Evolutionary conservation across 2,113 vertebrate genomes (phyloP).

Genomic region (Vidua chalybeata): DNA sequence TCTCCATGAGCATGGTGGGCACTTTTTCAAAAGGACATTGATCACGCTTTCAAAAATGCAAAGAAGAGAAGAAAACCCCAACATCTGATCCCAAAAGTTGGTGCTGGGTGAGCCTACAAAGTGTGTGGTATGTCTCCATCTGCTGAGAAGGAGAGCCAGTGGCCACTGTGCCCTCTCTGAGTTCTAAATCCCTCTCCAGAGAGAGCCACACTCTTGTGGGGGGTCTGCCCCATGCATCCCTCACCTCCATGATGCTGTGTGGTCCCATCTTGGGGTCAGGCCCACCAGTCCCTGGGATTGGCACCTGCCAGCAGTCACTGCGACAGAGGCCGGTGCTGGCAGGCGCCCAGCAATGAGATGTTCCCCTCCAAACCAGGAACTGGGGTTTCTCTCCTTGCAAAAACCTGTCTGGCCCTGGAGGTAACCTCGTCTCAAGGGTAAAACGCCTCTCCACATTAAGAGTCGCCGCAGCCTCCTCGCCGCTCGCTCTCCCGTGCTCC

Average conservation of each 20-base stretch:
- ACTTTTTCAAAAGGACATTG: accelerated
- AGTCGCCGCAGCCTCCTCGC: not conserved
- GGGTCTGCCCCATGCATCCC: not conserved
- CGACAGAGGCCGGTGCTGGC: accelerated
- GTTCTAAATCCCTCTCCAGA: not conserved
- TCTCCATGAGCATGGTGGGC: not conserved
- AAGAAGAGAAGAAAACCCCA: not conserved
- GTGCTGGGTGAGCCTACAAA: not conserved
- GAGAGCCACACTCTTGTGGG: not conserved
- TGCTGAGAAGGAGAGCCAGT: constrained; percentile 19
- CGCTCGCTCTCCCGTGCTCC: not conserved
- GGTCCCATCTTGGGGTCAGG: not conserved
- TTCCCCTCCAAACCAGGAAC: not conserved
- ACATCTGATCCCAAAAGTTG: not conserved
- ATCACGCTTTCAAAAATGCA: not conserved
- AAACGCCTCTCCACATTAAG: not conserved
- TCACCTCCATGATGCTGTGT: accelerated
- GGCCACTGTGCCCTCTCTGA: not conserved
- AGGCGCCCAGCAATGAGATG: not conserved
- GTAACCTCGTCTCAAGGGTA: constrained; percentile 28
- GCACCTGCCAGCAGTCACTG: accelerated
- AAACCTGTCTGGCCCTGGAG: not conserved
- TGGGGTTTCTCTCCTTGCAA: not conserved
- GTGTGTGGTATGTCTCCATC: constrained; percentile 34
- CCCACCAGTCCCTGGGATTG: not conserved